Evolutionary conservation across 2,113 vertebrate genomes (phyloP).

Genomic region (Nothocercus nigrocapillus): DNA sequence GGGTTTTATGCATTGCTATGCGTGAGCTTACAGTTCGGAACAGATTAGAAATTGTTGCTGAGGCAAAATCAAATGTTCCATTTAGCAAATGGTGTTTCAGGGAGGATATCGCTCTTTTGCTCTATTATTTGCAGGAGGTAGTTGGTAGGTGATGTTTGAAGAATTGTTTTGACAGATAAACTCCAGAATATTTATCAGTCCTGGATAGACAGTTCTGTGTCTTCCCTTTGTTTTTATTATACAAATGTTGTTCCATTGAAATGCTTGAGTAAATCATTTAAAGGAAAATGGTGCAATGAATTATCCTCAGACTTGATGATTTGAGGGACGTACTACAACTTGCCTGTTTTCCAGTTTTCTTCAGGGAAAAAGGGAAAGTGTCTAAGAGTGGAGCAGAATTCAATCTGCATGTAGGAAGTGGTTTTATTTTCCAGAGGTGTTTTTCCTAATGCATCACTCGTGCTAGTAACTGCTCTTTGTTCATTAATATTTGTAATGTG

Average conservation of each 20-base stretch:
- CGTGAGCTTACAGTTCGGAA: background rate
- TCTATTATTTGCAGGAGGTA: background rate
- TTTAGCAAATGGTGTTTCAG: background rate
- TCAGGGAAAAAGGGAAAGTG: background rate
- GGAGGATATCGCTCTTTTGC: background rate
- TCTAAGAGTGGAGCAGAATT: background rate
- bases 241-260: background rate
- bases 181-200: background rate
- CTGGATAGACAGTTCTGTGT: background rate
- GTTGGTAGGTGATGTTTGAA: background rate
- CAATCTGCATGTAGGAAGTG: background rate
- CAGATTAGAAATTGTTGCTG: background rate
- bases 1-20: background rate
- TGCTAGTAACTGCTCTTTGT: background rate
- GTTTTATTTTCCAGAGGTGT: background rate
- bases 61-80: background rate
- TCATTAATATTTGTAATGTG: background rate
- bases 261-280: background rate
- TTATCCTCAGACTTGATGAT: background rate
- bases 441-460: background rate
- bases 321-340: background rate
- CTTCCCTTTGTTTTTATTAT: background rate
- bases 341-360: background rate
- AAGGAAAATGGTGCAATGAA: background rate
- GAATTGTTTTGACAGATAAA: background rate